Conservation (phyloP, 2,113 vertebrate species). For the Chelonoidis abingdonii region DNA sequence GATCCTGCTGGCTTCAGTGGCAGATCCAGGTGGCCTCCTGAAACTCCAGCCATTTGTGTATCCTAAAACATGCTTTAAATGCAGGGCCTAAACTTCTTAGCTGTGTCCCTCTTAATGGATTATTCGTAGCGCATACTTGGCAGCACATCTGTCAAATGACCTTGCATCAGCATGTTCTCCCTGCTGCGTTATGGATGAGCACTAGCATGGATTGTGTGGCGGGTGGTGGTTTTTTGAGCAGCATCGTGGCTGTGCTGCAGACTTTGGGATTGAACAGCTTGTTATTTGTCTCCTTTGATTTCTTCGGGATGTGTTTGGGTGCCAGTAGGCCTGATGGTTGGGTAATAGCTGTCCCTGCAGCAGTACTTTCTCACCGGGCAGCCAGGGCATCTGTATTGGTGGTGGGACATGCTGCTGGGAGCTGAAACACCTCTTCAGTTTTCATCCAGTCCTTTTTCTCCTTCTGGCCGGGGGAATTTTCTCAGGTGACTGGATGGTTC, state of each 20-base stretch:
- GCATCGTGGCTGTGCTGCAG: neutral
- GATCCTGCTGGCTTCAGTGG: neutral
- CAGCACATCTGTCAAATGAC: neutral
- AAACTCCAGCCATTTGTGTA: fast-evolving
- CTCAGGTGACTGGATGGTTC: neutral
- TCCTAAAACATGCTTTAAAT: fast-evolving
- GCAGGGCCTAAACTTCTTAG: neutral
- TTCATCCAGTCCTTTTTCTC: neutral
- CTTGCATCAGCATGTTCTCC: fast-evolving
- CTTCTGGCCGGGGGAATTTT: neutral
- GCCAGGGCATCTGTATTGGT: neutral
- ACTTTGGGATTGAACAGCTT: neutral
- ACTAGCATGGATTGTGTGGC: neutral
- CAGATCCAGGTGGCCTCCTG: neutral
- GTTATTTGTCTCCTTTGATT: neutral
- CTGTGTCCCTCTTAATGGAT: neutral
- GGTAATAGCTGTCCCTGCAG: neutral
- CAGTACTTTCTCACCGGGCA: neutral
- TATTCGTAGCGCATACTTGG: fast-evolving
- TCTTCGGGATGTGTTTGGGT: neutral
- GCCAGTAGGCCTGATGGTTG: neutral
- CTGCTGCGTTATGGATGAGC: fast-evolving
- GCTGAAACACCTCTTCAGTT: neutral
- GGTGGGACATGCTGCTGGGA: neutral
- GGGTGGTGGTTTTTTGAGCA: neutral